Base-by-base conservation (phyloP, 2,888 invertebrate genomes). In the Junonia oenone region DNA sequence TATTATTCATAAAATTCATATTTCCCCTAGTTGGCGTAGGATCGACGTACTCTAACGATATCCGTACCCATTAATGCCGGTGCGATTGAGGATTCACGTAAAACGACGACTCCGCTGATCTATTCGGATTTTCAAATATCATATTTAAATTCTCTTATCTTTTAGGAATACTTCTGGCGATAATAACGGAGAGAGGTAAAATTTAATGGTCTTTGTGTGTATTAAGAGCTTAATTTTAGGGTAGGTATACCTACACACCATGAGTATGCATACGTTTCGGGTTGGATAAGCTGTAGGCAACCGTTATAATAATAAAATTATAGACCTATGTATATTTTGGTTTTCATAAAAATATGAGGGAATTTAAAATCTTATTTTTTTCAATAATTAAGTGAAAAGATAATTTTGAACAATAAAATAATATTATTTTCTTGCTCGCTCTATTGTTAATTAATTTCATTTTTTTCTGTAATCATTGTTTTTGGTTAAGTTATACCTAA, bases 101-200 rank as follows among this genome's bases (percentile, higher is more conserved):
- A 63, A 63, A 62, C 45, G 50, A 63, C 56, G 59, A 56, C 48
- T 40, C 15, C 14, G 47, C 51, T 58, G 37, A 58, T 56, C 53
- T 49, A 43, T 15, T 45, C n/a, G 31, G 37, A 58, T 53, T 55
- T 55, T 53, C 29, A 55, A 56, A 52, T 48, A 38, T 53, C 47
- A 58, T 59, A 52, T 48, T 53, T 56, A 59, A 56, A 54, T 56
- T 55, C 27, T 26, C 51, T 60, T 56, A 62, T 56, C 62, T 45
- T 27, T 26, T 47, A 17, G 13, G 47, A 54, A 53, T 49, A 45
- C 47, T 15, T 55, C 26, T 13, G 15, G 48, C 51, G 45, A 15
- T 51, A 51, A 56, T 50, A 46, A 31, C 2, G 9, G 19, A 29
- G 15, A 13, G 22, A 38, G 45, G 46, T 38, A 52, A 46, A 46